Evolutionary conservation across 2,797 vertebrate species (phyloP), one percentile per base, ranked within the genome.

Genomic region (Tamandua tetradactyla): DNA sequence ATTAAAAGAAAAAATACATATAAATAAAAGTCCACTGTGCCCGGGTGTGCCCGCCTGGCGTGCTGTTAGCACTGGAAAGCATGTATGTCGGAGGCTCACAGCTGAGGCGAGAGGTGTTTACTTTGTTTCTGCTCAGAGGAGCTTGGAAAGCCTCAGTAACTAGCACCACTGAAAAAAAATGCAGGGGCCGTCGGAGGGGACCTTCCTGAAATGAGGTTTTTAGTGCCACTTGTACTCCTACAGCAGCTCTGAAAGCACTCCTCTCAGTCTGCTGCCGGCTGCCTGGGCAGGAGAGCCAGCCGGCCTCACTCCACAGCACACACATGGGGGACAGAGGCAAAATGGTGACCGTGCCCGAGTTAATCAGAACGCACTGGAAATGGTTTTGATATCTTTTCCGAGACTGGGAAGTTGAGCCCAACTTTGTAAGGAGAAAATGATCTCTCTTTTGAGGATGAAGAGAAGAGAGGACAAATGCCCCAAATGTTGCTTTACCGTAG

Each of bases 101-200:
- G 1, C 15, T 5, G 17, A 0, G 0, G 11, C 7, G 47, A 0
- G 0, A 18, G 10, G 25, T 9, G 35, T 30, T 35, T 6, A 13
- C 30, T 22, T n/a, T 0, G 4, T 7, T 37, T 74, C 82, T 66
- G 23, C 62, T 18, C 25, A 35, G 69, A 35, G 47, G 64, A 68
- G 8, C 84, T 91, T 83, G 49, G 42, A n/a, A 0, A 17, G 3
- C 7, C 9, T 80, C 75, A 1, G 5, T 6, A 42, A 15, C 22
- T 32, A 14, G 40, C 0, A 0, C 1, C 1, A 32, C 22, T 4
- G 1, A 61, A 75, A 62, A 23, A 10, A 30, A 8, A 20, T 1
- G 68, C 17, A 7, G 5, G 57, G 44, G 3, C 8, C 23, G 37
- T 5, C 17, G 71, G 22, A 68, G 62, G 47, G 55, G 11, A 1